Evolutionary conservation across 2,888 invertebrate species (phyloP).

Genomic region (Lepidochrysops patricia): DNA sequence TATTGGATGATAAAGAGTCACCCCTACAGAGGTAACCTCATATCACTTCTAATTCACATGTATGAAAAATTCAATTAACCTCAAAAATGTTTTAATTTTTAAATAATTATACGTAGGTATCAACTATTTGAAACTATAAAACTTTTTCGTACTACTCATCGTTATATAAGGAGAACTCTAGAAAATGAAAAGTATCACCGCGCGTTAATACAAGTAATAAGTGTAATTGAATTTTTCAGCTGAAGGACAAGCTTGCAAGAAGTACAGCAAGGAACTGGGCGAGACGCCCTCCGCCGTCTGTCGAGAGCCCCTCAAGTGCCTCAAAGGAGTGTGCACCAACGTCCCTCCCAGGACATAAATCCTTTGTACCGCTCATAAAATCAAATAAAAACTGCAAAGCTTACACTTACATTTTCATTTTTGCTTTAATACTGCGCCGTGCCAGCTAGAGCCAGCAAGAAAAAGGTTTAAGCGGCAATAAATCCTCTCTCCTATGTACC

Average conservation of each 20-base stretch:
- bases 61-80: too few species aligned
- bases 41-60: too few species aligned
- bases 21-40: too few species aligned
- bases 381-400: neutral
- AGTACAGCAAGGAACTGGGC: constrained; percentile 59
- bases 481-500: neutral
- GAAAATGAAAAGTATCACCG: neutral
- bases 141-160: neutral
- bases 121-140: too few species aligned
- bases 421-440: neutral
- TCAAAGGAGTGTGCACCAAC: constrained; percentile 45
- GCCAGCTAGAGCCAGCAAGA: too few species aligned
- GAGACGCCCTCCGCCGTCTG: constrained; percentile 62
- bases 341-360: constrained; percentile 35
- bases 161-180: neutral
- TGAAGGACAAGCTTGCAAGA: constrained; percentile 49
- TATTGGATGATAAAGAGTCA: too few species aligned
- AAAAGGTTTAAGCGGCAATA: neutral
- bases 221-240: constrained; percentile 34
- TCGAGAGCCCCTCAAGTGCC: constrained; percentile 45
- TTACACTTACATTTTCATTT: neutral
- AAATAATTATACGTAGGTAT: too few species aligned
- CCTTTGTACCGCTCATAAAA: neutral
- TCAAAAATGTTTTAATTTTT: too few species aligned
- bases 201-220: neutral